Conservation (phyloP, 2,113 vertebrate species). For the Albula goreensis region DNA sequence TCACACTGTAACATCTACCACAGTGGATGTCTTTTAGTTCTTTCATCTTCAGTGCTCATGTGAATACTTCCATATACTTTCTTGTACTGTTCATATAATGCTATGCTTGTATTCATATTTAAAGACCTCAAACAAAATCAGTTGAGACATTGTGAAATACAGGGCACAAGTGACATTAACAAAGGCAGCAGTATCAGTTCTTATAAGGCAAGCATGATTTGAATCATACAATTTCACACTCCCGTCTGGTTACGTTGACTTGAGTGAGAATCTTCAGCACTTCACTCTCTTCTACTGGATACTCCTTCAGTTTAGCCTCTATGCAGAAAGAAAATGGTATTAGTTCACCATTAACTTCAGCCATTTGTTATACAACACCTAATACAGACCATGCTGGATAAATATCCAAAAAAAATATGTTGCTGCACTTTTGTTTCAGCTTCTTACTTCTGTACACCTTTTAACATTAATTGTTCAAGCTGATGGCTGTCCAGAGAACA, state of each 20-base stretch:
- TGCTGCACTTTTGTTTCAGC: too few relatives aligned
- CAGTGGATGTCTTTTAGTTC: too few relatives aligned
- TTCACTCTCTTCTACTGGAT: conserved; percentile 71
- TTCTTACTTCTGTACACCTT: too few relatives aligned
- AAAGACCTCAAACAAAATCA: background rate
- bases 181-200: background rate
- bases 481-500: too few relatives aligned
- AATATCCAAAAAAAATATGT: background rate
- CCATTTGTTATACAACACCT: background rate
- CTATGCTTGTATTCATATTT: background rate
- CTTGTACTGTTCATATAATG: background rate
- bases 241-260: conserved; percentile 86
- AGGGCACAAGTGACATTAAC: background rate
- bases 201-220: background rate
- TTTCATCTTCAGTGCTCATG: background rate
- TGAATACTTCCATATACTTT: background rate
- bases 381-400: background rate
- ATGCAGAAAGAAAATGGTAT: background rate
- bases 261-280: conserved; percentile 90
- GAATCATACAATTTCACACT: conserved; percentile 72
- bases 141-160: background rate
- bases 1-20: too few relatives aligned
- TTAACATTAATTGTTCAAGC: too few relatives aligned
- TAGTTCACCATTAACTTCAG: background rate
- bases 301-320: conserved; percentile 86